Conservation (phyloP, 2,888 invertebrate species). For the Pammene fasciana region DNA sequence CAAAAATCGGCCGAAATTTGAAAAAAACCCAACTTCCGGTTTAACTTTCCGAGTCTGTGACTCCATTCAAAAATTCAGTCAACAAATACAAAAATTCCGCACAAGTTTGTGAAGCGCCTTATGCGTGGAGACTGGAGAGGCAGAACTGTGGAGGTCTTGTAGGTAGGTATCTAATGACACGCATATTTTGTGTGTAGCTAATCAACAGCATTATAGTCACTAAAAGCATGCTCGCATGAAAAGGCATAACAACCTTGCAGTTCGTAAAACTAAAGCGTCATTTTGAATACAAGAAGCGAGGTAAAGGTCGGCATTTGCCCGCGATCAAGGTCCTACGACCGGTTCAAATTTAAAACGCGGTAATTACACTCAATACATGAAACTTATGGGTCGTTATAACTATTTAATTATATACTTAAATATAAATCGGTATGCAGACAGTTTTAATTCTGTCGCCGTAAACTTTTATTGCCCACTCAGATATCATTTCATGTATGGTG, state of each 20-base stretch:
- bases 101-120: too few species aligned
- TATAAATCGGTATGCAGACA: slow-evolving; percentile 15
- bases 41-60: too few species aligned
- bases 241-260: background rate
- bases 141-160: slow-evolving; percentile 10
- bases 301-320: slow-evolving; percentile 66
- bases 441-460: slow-evolving; percentile 27
- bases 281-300: background rate
- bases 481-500: background rate
- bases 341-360: slow-evolving; percentile 39
- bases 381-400: background rate
- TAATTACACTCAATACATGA: slow-evolving; percentile 28
- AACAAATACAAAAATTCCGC: too few species aligned
- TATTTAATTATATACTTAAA: background rate
- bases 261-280: background rate
- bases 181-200: slow-evolving; percentile 10
- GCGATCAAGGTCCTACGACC: slow-evolving; percentile 59
- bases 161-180: too few species aligned
- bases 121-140: background rate
- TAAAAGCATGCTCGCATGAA: background rate
- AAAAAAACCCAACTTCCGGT: too few species aligned
- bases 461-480: slow-evolving; percentile 10
- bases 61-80: too few species aligned
- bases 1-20: too few species aligned
- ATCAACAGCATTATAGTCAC: background rate